These are phyloP conservation scores for Osmerus mordax DNA, from an alignment of 2,113 vertebrate species.

Conservation along the genomic window DNA sequence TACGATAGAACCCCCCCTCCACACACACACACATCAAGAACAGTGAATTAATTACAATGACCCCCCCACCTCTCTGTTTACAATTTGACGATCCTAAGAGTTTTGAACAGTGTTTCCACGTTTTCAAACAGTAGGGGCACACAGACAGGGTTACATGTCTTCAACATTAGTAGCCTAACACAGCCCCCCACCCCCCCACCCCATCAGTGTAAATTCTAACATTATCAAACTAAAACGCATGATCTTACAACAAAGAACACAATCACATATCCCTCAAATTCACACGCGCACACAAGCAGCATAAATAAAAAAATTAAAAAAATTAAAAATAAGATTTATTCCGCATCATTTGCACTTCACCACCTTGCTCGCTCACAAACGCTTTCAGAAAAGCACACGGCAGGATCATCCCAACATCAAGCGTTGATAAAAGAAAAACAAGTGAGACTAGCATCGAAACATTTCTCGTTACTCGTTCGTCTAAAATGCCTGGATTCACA, in stretches of 20 bases:
- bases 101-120: neutral
- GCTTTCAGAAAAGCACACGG: slow-evolving; percentile 24
- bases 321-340: slow-evolving; percentile 8
- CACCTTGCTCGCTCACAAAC: slow-evolving; percentile 9
- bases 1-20: slow-evolving; percentile 35
- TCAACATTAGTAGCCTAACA: slow-evolving; percentile 1
- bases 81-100: neutral
- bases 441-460: slow-evolving; percentile 4
- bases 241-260: neutral
- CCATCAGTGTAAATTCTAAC: neutral
- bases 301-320: slow-evolving; percentile 6
- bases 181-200: neutral
- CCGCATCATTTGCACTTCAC: slow-evolving; percentile 34
- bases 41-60: slow-evolving; percentile 9
- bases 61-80: slow-evolving; percentile 9
- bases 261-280: neutral
- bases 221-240: neutral
- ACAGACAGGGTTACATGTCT: neutral
- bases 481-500: slow-evolving; percentile 18
- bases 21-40: slow-evolving; percentile 43
- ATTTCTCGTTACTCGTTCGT: slow-evolving; percentile 15
- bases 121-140: neutral
- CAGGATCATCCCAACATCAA: slow-evolving; percentile 18
- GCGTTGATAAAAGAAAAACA: slow-evolving; percentile 4
- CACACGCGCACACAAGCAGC: slow-evolving; percentile 3